These are phyloP conservation scores for Diorhabda carinulata DNA, from an alignment of 1,140 invertebrate species.

Conservation along the genomic window DNA sequence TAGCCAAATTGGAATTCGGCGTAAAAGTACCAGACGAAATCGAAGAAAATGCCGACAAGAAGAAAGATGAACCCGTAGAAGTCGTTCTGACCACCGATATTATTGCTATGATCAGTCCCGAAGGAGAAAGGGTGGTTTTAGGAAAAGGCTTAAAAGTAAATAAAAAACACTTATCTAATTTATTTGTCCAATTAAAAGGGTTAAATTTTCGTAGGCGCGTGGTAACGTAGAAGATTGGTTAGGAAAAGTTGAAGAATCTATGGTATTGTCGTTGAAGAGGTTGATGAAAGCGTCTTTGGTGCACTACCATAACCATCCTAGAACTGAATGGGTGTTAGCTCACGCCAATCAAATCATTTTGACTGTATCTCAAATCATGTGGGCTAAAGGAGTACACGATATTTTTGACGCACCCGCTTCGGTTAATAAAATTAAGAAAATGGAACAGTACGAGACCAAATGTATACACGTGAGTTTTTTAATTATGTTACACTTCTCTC, in stretches of 20 bases:
- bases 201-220: constrained; percentile 55
- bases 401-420: constrained; percentile 57
- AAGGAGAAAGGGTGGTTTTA: constrained; percentile 72
- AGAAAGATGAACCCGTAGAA: constrained; percentile 27
- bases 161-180: too few relatives aligned
- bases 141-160: constrained; percentile 62
- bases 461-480: constrained; percentile 50
- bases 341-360: constrained; percentile 62
- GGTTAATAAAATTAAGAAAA: constrained; percentile 49
- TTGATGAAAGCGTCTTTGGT: constrained; percentile 67
- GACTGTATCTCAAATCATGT: constrained; percentile 82
- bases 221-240: constrained; percentile 89
- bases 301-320: constrained; percentile 56
- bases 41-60: constrained; percentile 14
- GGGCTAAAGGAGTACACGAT: constrained; percentile 71
- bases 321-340: constrained; percentile 61
- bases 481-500: too few relatives aligned
- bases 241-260: constrained; percentile 78
- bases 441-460: constrained; percentile 67
- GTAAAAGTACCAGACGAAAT: constrained; percentile 50
- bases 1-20: constrained; percentile 74
- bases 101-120: constrained; percentile 80
- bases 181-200: too few relatives aligned
- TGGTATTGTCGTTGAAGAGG: constrained; percentile 71
- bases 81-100: constrained; percentile 70